Evolutionary conservation across 2,888 invertebrate genomes (phyloP), one percentile per base, ranked within the genome.

Genomic region (Zaprionus lineosus): DNA sequence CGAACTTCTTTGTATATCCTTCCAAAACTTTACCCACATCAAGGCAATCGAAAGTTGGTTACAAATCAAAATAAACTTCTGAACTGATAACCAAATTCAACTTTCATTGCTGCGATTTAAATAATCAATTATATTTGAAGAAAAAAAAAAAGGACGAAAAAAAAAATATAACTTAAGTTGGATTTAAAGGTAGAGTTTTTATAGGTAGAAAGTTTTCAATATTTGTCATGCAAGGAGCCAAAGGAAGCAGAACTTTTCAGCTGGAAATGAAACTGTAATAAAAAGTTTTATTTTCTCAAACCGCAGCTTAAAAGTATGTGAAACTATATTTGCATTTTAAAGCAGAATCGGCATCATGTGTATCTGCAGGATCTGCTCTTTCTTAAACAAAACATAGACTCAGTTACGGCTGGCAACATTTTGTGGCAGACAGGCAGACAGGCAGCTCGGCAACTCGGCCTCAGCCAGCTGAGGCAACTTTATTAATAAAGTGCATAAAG

Each of bases 401-500:
- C n/a, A n/a, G n/a, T n/a, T n/a, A n/a, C n/a, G n/a, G n/a, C 26
- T 19, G 12, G 11, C 15, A 8, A 44, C 57, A 28, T 47, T 16
- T 29, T 57, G 66, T 14, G 16, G 40, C 61, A 67, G 68, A 66
- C 67, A 58, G 46, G n/a, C n/a, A n/a, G n/a, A n/a, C n/a, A n/a
- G n/a, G n/a, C n/a, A n/a, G n/a, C 21, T 33, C 24, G 39, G 46
- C 66, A 41, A 29, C 47, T 51, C 47, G 24, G 66, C 50, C 36
- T 11, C 44, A 16, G 26, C 18, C 28, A 52, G 44, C 47, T 56
- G 40, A 36, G 33, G 58, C 77, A 78, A 78, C 78, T 78, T 78
- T 78, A 83, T 85, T 85, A 85, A 78, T 78, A 78, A 85, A 79
- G 60, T 70, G 76, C 81, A 67, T 72, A 66, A 74, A 84, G 67